Evolutionary conservation across 1,140 invertebrate genomes (phyloP), one percentile per base, ranked within the genome.

Genomic region (Mamestra configurata): DNA sequence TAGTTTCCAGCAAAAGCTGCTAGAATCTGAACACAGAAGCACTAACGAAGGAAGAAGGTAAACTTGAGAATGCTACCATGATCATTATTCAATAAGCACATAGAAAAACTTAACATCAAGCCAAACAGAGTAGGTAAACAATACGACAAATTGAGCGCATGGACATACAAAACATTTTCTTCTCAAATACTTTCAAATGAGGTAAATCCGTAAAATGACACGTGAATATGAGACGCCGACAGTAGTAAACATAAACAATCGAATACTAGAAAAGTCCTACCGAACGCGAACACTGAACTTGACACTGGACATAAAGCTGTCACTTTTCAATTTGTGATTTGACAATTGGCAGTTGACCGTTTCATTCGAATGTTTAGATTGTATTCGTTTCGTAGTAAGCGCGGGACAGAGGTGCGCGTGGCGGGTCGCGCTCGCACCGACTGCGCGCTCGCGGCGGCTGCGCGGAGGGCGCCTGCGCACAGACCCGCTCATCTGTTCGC

Each of bases 371-470:
- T 85, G 37, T 82, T 73, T 89, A 85, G 85, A 82, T 80, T 59
- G 37, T 79, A 75, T 82, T 88, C 82, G 85, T 84, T 84, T 86
- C 79, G 84, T 71, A 70, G 35, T 61, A 77, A 68, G 85, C 89
- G 84, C 87, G 79, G 80, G 73, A 81, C 77, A 89, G 79, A 86
- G 84, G 91, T 92, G 92, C 92, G 92, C 91, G 83, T 92, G 86
- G 79, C 85, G 84, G 86, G 84, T 89, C 91, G 91, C 91, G 87
- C 89, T 85, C 83, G 76, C 80, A 72, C 82, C 84, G 86, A 93
- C 92, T 93, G 89, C 71, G 55, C 79, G 73, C 27, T 5, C 77
- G 51, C 40, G 77, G 83, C 82, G 82, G 75, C 83, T 78, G 88
- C 84, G 90, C 86, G 85, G 83, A 86, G 86, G 86, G 86, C 85